Conservation (phyloP, 2,113 vertebrate species). For the Zosterops hypoxanthus region DNA sequence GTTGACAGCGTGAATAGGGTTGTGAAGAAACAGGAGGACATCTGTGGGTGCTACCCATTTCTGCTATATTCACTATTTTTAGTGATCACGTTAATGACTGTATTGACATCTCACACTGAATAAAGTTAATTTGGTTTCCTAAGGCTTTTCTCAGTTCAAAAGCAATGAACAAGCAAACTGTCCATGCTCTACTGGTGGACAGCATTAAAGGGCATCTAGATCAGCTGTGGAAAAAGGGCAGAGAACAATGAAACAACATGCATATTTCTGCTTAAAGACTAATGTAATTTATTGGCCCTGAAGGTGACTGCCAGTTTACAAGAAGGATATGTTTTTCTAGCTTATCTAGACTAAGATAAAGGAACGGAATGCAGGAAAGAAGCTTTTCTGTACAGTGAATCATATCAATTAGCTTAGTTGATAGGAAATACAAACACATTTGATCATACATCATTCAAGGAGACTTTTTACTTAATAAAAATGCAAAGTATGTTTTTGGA, state of each 20-base stretch:
- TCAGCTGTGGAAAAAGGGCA: background rate
- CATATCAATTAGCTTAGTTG: background rate
- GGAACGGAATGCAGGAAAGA: background rate
- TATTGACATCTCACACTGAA: background rate
- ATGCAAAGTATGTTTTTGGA: constrained; percentile 35
- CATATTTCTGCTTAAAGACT: background rate
- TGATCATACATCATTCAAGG: constrained; percentile 23
- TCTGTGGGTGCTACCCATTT: background rate
- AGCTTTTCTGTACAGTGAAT: background rate
- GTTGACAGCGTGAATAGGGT: background rate
- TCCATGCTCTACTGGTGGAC: background rate
- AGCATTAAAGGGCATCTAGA: background rate
- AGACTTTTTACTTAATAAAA: constrained; percentile 43
- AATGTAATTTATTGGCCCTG: background rate
- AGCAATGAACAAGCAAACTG: background rate
- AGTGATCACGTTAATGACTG: background rate
- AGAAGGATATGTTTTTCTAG: background rate
- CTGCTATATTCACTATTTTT: background rate
- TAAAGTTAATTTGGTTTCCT: background rate
- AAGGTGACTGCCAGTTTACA: constrained; percentile 1
- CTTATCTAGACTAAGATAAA: background rate
- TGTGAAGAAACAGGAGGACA: background rate
- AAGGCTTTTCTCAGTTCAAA: background rate
- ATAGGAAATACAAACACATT: constrained; percentile 38
- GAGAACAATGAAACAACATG: background rate